Percentiles rank a stretch among this genome's conserved stretches.
These are phyloP conservation scores for Rhineura floridana DNA, from an alignment of 2,113 vertebrate genomes.

Conservation along the genomic window DNA sequence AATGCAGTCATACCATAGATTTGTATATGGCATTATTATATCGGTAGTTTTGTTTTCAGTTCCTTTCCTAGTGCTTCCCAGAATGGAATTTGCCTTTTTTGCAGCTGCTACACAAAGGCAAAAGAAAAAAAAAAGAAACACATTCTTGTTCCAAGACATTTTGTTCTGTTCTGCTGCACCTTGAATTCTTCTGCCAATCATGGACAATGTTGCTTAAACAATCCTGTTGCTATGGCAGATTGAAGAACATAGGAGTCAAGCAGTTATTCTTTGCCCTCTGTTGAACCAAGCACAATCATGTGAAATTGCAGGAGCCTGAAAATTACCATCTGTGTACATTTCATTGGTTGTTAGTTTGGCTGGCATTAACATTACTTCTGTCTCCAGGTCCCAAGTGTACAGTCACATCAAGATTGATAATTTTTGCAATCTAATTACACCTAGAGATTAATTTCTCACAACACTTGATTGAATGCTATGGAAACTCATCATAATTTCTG, in stretches of 20 bases:
- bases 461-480: background rate
- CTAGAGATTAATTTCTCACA: background rate
- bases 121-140: background rate
- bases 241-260: background rate
- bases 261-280: constrained; percentile 8
- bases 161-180: constrained; percentile 2
- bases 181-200: constrained; percentile 7
- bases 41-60: too few relatives aligned
- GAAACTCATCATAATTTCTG: background rate
- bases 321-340: constrained; percentile 19
- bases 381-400: background rate
- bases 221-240: background rate
- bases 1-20: too few relatives aligned
- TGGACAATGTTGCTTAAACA: constrained; percentile 9
- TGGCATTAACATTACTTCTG: background rate
- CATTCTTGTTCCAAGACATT: constrained; percentile 17
- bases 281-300: constrained; percentile 28
- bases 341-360: background rate
- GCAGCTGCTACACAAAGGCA: too few relatives aligned
- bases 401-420: background rate
- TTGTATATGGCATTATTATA: too few relatives aligned
- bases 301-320: constrained; percentile 1
- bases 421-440: background rate
- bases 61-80: too few relatives aligned
- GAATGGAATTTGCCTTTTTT: too few relatives aligned